Evolutionary conservation across 2,797 vertebrate genomes (phyloP), one percentile per base, ranked within the genome.

Genomic region (Harpagifer antarcticus): DNA sequence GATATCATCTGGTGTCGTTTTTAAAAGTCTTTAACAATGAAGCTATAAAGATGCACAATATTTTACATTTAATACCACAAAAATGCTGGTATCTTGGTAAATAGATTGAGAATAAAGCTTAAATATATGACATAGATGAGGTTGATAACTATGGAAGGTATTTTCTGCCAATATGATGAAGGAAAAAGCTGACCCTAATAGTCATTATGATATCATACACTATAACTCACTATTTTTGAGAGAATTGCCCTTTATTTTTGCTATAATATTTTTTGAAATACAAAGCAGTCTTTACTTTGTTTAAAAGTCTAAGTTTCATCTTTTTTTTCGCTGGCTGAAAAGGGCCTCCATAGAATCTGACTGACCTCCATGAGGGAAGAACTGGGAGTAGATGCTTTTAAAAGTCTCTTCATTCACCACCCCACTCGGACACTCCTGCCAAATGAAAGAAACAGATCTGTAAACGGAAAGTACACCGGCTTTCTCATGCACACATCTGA

Each of bases 281-380:
- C 33, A 37, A 37, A 37, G 33, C 33, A 37, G 7, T 37, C 33
- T 37, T 37, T 37, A 37, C 33, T 37, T 9, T 8, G 6, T 7
- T 9, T 9, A 9, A 9, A 37, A 6, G 6, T 2, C 33, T 37
- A 9, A 9, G 5, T 37, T 37, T 37, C 7, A 37, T 7, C 1
- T 37, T 37, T 37, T 37, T 37, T 37, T 37, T 2, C 33, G 4
- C 2, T 37, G 33, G 33, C 33, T 7, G 33, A 37, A 1, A 37
- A 9, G 33, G 33, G 33, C 33, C 33, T 37, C 7, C 33, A 37
- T 9, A 37, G 33, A 1, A 2, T 37, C 5, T 15, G 19, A 88
- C 97, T 96, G 83, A 99, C 98, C 98, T 95, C 98, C 98, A 84
- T 98, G 97, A 44, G 98, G 98, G 88, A 99, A 99, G 93, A 99